Evolutionary conservation across 2,113 vertebrate genomes (phyloP).

Genomic region (Perca flavescens): DNA sequence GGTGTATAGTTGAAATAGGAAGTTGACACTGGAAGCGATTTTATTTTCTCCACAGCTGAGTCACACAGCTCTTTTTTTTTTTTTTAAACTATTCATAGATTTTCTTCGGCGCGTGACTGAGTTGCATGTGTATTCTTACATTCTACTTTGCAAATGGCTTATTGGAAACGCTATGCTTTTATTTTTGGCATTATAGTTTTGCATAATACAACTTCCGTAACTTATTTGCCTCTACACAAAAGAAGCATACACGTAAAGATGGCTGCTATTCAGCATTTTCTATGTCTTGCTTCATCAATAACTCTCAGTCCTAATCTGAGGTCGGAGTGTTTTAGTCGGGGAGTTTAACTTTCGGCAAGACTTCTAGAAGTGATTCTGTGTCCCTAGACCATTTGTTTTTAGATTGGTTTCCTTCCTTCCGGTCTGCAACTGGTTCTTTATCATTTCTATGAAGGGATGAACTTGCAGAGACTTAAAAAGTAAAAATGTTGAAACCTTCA

Average conservation of each 20-base stretch:
- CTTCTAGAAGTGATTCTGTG: neutral
- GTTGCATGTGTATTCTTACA: neutral
- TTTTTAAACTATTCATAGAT: too few species aligned
- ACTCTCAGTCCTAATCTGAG: too few species aligned
- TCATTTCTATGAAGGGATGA: neutral
- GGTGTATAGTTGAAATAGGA: too few species aligned
- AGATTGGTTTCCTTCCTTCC: neutral
- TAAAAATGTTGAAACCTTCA: neutral
- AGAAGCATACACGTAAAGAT: too few species aligned
- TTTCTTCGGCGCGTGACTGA: too few species aligned
- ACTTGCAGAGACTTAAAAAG: neutral
- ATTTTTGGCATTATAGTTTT: neutral
- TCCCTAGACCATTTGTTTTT: neutral
- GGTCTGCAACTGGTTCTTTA: neutral
- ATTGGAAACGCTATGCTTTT: neutral
- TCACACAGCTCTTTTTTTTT: neutral
- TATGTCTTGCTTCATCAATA: too few species aligned
- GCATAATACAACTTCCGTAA: too few species aligned
- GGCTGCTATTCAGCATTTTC: too few species aligned
- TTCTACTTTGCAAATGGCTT: neutral
- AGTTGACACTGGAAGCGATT: too few species aligned
- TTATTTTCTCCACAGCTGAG: too few species aligned
- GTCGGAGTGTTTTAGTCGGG: neutral
- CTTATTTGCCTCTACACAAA: too few species aligned
- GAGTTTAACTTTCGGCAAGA: neutral